Evolutionary conservation across 2,113 vertebrate species (phyloP), one percentile per base, ranked within the genome.

Genomic region (Junco hyemalis): DNA sequence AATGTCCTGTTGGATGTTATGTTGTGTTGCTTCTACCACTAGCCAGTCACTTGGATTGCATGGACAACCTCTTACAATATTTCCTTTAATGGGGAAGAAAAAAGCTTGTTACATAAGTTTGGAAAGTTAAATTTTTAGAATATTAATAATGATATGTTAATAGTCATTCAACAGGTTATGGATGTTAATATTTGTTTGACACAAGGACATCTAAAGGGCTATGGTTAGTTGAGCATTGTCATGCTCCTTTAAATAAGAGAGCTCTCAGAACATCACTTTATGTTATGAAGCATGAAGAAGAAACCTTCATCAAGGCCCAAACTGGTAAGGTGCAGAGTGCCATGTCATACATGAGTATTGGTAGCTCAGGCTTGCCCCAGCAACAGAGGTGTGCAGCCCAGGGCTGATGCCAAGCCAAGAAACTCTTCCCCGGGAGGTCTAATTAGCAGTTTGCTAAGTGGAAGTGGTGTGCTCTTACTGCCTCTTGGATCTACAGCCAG

Each of bases 291-390:
- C 35, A 19, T 16, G n/a, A 76, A 60, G 26, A 94, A 76, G n/a
- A 77, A 50, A 57, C 12, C 5, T 72, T 60, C 31, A 76, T 36
- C 28, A 86, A 72, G 48, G 33, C 35, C 22, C n/a, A 40, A 11
- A 45, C 50, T 61, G 8, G 12, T 8, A 18, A 9, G n/a, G 8
- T 13, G 28, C 36, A 9, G 19, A 42, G 35, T 70, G 28, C 45
- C 0, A 2, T 59, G 47, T 9, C 9, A 3, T 14, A 56, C 16
- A 8, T 6, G 28, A n/a, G 12, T 15, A 33, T 14, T 2, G 5
- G 22, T 31, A 69, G 24, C 35, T 85, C 19, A 44, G n/a, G 13
- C 29, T 36, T 82, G 68, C 28, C 31, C 16, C 56, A 56, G 19
- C 5, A 48, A 36, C 11, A 53, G 26, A 72, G 54, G 8, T 61